Evolutionary conservation across 2,888 invertebrate species (phyloP), one percentile per base, ranked within the genome.

Genomic region (Agonum fuliginosum): DNA sequence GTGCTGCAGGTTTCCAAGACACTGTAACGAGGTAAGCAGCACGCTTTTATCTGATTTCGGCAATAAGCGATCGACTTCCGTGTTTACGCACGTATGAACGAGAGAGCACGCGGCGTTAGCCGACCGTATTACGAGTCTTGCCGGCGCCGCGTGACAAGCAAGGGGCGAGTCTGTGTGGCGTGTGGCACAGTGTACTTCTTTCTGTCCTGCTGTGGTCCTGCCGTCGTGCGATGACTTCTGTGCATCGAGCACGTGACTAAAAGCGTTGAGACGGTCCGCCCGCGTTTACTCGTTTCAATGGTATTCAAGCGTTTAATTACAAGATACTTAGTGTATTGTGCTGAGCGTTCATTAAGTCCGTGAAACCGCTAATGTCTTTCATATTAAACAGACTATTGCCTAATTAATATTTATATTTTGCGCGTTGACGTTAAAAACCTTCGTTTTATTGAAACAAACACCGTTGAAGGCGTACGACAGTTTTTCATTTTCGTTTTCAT

Each of bases 331-430:
- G 71, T 65, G 51, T 48, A 51, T 30, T 51, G 51, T 34, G 65
- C 43, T 58, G 20, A 34, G 6, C 12, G 54, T 41, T 73, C 73
- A 65, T 65, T 75, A 75, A 48, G 54, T 22, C 37, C 67, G 67
- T 67, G 34, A 67, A 65, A 65, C 48, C 65, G 46, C 73, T 65
- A 75, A 75, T 67, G 65, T 75, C 48, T 75, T 75, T 75, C 34
- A 65, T 65, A 74, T 74, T 43, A 65, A 41, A 62, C 43, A 43
- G 43, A 41, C 37, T 58, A 20, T 34, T 14, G 58, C 43, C 30
- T 75, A 75, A 75, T 65, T 75, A 65, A 65, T 75, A 74, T 74
- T 65, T 74, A 65, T 74, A 75, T 75, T 75, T 75, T 46, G 65
- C 24, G n/a, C 58, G 41, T 58, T 41, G 41, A 73, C 54, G 71